Base-by-base conservation (phyloP, 2,888 invertebrate genomes). In the Melinopterus prodromus region DNA sequence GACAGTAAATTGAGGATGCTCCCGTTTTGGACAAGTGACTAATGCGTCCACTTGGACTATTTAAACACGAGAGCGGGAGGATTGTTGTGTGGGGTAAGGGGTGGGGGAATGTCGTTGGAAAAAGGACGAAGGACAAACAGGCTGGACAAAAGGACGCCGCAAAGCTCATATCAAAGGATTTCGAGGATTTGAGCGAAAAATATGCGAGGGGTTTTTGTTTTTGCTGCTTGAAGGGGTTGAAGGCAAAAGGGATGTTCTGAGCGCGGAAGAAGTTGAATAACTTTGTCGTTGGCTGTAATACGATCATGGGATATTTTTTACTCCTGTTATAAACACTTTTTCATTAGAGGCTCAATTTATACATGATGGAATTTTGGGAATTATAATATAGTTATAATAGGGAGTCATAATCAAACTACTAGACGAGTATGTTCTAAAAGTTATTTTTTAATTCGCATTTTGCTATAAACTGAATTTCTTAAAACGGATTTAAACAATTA, bases 11-110 rank as follows among this genome's bases (percentile, higher is more conserved):
- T 79, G 76, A 79, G 78, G 80, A 80, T 79, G 77, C 77, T 79
- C 78, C 80, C 77, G 79, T 79, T 53, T 79, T 79, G 80, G 78
- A 80, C 80, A 80, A 80, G 80, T 80, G 78, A 80, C 80, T 80
- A 80, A 80, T 80, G 80, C 74, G 80, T 77, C 76, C 78, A 78
- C 78, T 80, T 78, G 80, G 80, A 77, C 79, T 77, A 72, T 79
- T 80, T 79, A 80, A 80, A 80, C 78, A 78, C 15, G 37, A 78
- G 74, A 76, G 79, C 15, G 37, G 71, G 74, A 76, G 79, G 70
- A 79, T 76, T 76, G 71, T 53, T 71, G 15, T n/a, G 15, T 53
- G 53, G 16, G 37, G 72, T 69, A 9, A 35, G 35, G 70, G 72
- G 77, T 14, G 37, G 38, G 36, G 79, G 70, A 79, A 79, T 76